Conservation (phyloP, 2,797 vertebrate species). For the Leptoclinus maculatus region DNA sequence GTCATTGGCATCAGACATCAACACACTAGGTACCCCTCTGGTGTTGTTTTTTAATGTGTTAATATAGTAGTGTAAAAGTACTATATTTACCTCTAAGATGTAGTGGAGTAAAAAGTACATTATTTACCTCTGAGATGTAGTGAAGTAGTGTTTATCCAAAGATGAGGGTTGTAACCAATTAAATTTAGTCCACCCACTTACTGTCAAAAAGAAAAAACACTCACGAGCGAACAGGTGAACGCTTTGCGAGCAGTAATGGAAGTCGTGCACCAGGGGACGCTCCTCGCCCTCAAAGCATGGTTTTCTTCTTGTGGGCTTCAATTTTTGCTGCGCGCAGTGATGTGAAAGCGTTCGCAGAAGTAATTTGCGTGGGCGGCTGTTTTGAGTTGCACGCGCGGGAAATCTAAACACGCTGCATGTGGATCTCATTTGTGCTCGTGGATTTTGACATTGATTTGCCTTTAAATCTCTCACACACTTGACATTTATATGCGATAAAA, state of each 20-base stretch:
- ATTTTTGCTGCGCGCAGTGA: not conserved
- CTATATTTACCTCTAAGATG: no score
- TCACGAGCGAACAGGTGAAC: not conserved
- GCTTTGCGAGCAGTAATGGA: not conserved
- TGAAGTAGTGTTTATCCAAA: not conserved
- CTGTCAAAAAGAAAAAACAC: not conserved
- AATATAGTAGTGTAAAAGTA: no score
- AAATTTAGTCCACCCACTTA: not conserved
- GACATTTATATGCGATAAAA: conserved; percentile 38
- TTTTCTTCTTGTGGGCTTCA: not conserved
- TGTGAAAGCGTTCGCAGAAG: not conserved
- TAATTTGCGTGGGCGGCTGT: not conserved
- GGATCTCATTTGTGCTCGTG: not conserved
- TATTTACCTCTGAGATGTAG: no score
- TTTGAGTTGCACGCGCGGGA: not conserved
- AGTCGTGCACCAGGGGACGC: not conserved
- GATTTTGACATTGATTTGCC: not conserved
- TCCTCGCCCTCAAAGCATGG: not conserved
- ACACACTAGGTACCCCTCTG: no score
- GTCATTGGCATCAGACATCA: no score
- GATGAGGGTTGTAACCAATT: not conserved
- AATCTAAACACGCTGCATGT: not conserved
- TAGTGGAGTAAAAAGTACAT: no score
- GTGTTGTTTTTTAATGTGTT: not conserved
- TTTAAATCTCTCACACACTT: conserved; percentile 31